A percentile compares a stretch with the other conserved stretches of the same genome.
Conservation (phyloP, 2,797 vertebrate species). For the Tragopan temminckii region DNA sequence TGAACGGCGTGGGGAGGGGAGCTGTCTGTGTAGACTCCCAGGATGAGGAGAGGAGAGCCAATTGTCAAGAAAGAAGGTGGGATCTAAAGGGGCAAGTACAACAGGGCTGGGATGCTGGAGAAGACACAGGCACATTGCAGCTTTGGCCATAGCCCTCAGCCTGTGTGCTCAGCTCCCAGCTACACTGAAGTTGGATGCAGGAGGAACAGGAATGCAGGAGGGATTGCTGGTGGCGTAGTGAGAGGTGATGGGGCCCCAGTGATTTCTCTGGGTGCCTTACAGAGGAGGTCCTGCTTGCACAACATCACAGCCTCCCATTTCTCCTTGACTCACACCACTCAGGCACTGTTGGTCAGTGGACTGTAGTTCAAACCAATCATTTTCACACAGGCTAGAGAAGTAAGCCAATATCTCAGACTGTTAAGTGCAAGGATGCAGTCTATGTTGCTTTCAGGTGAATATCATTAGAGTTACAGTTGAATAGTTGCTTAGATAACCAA, state of each 20-base stretch:
- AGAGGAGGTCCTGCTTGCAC: neutral
- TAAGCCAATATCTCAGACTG: neutral
- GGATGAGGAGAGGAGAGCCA: slow-evolving; percentile 19
- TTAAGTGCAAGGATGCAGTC: neutral
- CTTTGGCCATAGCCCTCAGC: neutral
- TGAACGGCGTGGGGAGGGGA: neutral
- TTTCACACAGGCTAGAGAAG: neutral
- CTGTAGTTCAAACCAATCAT: neutral
- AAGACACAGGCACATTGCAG: neutral
- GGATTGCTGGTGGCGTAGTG: neutral
- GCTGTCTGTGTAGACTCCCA: slow-evolving; percentile 18
- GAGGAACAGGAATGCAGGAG: neutral
- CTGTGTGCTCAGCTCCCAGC: neutral
- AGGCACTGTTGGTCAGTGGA: neutral
- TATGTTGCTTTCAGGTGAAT: neutral
- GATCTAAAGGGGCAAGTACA: neutral
- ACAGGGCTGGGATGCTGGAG: neutral
- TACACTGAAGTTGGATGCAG: fast-evolving
- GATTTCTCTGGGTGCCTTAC: neutral
- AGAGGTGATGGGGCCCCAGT: neutral
- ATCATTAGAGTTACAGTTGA: neutral
- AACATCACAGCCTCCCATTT: neutral
- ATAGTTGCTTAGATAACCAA: neutral
- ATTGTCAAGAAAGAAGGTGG: slow-evolving; percentile 7
- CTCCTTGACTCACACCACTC: neutral